Conservation (phyloP, 2,888 invertebrate species). For the Tigriopus californicus region DNA sequence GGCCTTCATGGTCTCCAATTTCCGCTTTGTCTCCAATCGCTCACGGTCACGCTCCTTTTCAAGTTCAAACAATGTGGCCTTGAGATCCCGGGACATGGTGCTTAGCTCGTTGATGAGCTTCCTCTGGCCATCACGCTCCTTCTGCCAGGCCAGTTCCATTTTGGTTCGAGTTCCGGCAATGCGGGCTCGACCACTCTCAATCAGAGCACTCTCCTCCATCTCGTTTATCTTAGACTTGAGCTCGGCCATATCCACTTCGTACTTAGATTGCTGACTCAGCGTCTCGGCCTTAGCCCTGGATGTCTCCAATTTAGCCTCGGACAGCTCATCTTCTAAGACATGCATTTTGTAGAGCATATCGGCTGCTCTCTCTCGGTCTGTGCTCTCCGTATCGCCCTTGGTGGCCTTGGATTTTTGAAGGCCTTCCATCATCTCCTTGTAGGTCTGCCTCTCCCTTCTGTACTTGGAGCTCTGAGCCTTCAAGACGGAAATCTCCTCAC, state of each 20-base stretch:
- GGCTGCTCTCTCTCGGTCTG: slow-evolving; percentile 8
- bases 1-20: slow-evolving; percentile 63
- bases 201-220: slow-evolving; percentile 66
- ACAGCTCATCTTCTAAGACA: slow-evolving; percentile 68
- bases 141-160: slow-evolving; percentile 82
- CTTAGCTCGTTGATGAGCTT: slow-evolving; percentile 74
- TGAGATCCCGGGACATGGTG: slow-evolving; percentile 61
- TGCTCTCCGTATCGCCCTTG: slow-evolving; percentile 41
- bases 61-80: slow-evolving; percentile 37
- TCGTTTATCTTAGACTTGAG: slow-evolving; percentile 71
- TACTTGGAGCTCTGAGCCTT: slow-evolving; percentile 59
- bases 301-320: slow-evolving; percentile 57
- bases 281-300: slow-evolving; percentile 70
- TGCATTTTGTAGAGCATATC: slow-evolving; percentile 53
- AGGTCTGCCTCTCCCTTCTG: slow-evolving; percentile 68
- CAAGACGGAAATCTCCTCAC: slow-evolving; percentile 59
- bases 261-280: slow-evolving; percentile 66
- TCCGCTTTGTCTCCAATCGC: slow-evolving; percentile 61
- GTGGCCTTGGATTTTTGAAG: slow-evolving; percentile 47
- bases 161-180: slow-evolving; percentile 66
- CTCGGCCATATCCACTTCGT: slow-evolving; percentile 68
- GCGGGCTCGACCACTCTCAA: slow-evolving; percentile 62
- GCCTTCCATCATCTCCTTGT: slow-evolving; percentile 69
- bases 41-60: slow-evolving; percentile 78
- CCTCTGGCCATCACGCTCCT: slow-evolving; percentile 77